Conservation (phyloP, 2,888 invertebrate species). For the Athrips mouffetella region DNA sequence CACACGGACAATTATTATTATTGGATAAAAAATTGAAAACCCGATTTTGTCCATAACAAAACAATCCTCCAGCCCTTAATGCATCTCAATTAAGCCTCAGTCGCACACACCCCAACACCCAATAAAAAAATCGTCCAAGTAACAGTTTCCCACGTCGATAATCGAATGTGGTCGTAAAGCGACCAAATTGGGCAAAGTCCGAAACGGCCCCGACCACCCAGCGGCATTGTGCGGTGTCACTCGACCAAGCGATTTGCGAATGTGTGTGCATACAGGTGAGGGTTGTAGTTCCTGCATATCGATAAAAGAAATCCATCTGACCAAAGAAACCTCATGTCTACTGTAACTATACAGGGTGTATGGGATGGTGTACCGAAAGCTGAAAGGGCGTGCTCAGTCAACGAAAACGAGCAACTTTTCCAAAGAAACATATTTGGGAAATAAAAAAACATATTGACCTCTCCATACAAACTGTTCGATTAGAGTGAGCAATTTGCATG, state of each 20-base stretch:
- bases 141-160: slow-evolving; percentile 21
- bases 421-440: too few species aligned
- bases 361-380: too few species aligned
- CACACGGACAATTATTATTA: neutral
- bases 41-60: neutral
- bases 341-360: too few species aligned
- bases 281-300: slow-evolving; percentile 15
- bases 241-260: slow-evolving; percentile 42
- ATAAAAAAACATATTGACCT: too few species aligned
- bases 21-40: neutral
- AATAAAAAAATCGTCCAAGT: neutral
- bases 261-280: slow-evolving; percentile 30
- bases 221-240: slow-evolving; percentile 49
- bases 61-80: neutral
- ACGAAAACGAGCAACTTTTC: too few species aligned
- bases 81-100: neutral
- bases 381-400: too few species aligned
- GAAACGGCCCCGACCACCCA: slow-evolving; percentile 54
- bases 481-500: too few species aligned
- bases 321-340: too few species aligned
- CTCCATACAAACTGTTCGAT: too few species aligned
- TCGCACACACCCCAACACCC: neutral
- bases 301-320: too few species aligned
- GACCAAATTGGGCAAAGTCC: slow-evolving; percentile 51
- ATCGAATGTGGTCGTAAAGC: slow-evolving; percentile 39